phyloP scores from a whole-genome alignment of 2,113 vertebrate genomes.

The Climacteris rufus region DNA sequence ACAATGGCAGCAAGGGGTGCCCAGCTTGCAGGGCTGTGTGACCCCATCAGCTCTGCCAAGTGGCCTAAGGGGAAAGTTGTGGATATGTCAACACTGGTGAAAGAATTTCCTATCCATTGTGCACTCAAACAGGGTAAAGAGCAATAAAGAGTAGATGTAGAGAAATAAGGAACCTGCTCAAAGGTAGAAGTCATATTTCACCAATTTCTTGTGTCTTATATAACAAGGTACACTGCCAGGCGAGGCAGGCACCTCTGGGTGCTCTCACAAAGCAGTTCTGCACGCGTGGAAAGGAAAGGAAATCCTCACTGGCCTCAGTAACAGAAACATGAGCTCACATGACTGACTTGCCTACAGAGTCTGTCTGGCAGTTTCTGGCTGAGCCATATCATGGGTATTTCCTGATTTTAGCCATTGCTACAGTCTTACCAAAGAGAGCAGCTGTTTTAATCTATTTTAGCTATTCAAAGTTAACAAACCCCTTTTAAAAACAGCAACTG shows the following conservation, averaged over 20 bases:
- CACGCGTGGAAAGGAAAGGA: not conserved
- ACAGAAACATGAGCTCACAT: not conserved
- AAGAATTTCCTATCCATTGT: not conserved
- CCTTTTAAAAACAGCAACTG: not conserved
- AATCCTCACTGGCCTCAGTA: not conserved
- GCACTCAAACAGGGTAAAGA: not conserved
- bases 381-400: not conserved
- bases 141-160: not conserved
- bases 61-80: not conserved
- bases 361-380: not conserved
- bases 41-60: not conserved
- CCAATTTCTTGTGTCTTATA: not conserved
- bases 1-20: not conserved
- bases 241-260: not conserved
- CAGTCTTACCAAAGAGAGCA: not conserved
- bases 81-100: fast-evolving
- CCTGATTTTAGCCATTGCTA: not conserved
- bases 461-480: not conserved
- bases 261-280: not conserved
- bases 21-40: not conserved
- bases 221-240: not conserved
- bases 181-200: not conserved
- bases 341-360: not conserved
- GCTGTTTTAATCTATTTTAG: not conserved
- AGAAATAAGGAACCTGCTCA: not conserved